Conservation (phyloP, 2,888 invertebrate species). For the Hypena proboscidalis region DNA sequence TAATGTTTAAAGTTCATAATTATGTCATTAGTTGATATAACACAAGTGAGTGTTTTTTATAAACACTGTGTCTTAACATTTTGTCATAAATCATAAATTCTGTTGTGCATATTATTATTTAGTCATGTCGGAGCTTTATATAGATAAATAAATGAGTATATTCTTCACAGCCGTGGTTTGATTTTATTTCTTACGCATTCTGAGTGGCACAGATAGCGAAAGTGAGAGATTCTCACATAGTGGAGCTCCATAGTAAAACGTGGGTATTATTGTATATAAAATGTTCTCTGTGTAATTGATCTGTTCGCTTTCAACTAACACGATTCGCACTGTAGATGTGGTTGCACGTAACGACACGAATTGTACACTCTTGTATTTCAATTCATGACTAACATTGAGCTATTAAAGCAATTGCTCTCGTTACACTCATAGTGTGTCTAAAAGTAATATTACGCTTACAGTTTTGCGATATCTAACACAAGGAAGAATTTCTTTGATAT, state of each 20-base stretch:
- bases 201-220: constrained; percentile 42
- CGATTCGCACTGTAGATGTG: constrained; percentile 39
- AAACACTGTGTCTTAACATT: constrained; percentile 34
- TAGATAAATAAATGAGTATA: constrained; percentile 78
- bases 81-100: constrained; percentile 49
- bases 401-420: constrained; percentile 3
- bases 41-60: constrained; percentile 32
- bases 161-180: constrained; percentile 76
- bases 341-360: constrained; percentile 29
- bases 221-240: constrained; percentile 22
- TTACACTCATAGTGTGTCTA: constrained; percentile 2
- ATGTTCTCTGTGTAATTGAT: constrained; percentile 31
- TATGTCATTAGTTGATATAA: constrained; percentile 47
- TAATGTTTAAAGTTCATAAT: constrained; percentile 49
- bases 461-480: neutral
- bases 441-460: neutral
- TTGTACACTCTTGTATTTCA: constrained; percentile 12
- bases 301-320: constrained; percentile 39
- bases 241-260: constrained; percentile 35
- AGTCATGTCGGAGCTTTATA: constrained; percentile 66
- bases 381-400: constrained; percentile 18
- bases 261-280: constrained; percentile 39
- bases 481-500: neutral
- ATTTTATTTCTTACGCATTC: constrained; percentile 67
- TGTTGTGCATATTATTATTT: constrained; percentile 62